Evolutionary conservation across 1,140 invertebrate species (phyloP), one percentile per base, ranked within the genome.

Genomic region (Aricia agestis): DNA sequence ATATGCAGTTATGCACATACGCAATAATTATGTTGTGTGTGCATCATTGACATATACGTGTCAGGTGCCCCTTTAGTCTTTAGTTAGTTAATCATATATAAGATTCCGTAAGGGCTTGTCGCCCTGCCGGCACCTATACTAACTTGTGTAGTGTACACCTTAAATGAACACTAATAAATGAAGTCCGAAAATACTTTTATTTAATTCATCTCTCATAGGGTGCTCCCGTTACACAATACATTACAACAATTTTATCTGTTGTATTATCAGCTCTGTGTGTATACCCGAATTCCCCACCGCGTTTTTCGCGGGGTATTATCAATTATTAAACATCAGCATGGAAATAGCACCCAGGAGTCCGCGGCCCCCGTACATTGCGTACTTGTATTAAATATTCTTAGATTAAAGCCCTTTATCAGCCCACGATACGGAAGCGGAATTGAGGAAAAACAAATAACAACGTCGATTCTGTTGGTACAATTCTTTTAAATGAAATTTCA

Each of bases 241-340:
- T n/a, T n/a, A n/a, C n/a, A 15, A 13, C 45, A 1, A 6, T 9
- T 52, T 52, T 9, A 52, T 52, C 45, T 52, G 32, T 11, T 69
- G 78, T 83, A 74, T 65, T 67, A 79, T 25, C 82, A 86, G 6
- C 87, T 89, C 84, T 67, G 63, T 66, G 73, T 57, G 57, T 15
- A 58, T 7, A 67, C 74, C 69, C 72, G n/a, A 59, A 73, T 78
- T 79, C 81, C 86, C 82, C 79, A 73, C 77, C 79, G 85, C 80
- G 88, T 90, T 90, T 90, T 91, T 91, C 87, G 82, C 86, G 86
- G 85, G 84, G 89, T 83, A 89, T 91, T 91, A 91, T 91, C 89
- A 91, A 91, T 91, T 91, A 91, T 91, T 89, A 91, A 91, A 89
- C 87, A 91, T 91, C 89, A 91, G 84, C 85, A 87, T 89, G 87